phyloP scores from a whole-genome alignment of 1,140 invertebrate genomes.

The Heliconius hermathena region DNA sequence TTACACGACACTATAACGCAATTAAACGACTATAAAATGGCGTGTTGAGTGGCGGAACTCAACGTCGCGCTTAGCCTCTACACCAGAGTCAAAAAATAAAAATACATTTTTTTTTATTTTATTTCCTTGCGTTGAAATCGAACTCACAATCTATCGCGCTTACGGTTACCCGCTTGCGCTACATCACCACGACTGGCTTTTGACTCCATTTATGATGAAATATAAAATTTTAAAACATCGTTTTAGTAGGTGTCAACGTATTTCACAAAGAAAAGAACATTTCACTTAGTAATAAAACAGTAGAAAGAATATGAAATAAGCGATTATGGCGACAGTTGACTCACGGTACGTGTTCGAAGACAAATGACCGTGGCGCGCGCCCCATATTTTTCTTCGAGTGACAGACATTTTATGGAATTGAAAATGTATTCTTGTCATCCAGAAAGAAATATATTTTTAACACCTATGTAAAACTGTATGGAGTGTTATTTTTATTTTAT shows the following conservation, averaged over 20 bases:
- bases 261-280: neutral
- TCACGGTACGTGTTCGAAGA: conserved; percentile 43
- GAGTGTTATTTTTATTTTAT: neutral
- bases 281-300: conserved; percentile 21
- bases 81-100: too few species aligned
- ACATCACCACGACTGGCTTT: too few species aligned
- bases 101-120: too few species aligned
- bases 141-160: too few species aligned
- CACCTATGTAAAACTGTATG: neutral
- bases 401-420: conserved; percentile 44
- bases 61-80: too few species aligned
- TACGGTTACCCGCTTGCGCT: too few species aligned
- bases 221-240: neutral
- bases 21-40: too few species aligned
- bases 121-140: too few species aligned
- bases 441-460: neutral
- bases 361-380: conserved; percentile 48
- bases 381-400: conserved; percentile 37
- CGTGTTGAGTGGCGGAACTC: too few species aligned
- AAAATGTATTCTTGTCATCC: conserved; percentile 33
- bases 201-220: neutral
- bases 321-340: conserved; percentile 53
- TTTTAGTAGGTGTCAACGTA: conserved; percentile 9
- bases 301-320: conserved; percentile 20
- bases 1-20: too few species aligned